Base-by-base conservation (phyloP, 2,888 invertebrate genomes). In the Drosophila imparisetae region DNA sequence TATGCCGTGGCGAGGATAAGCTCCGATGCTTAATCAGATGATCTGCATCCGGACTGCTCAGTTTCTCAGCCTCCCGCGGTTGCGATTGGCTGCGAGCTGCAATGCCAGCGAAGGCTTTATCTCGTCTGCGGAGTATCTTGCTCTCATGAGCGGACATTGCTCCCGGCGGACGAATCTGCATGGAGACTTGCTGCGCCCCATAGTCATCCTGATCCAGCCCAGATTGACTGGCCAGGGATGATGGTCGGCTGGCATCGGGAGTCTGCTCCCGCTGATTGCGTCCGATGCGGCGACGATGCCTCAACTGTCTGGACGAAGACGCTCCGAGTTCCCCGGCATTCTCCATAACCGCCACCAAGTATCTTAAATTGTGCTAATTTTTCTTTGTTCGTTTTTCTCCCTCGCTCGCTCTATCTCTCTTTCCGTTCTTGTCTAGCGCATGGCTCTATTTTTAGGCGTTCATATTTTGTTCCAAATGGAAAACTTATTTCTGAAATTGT, bases 241-340 rank as follows among this genome's bases (percentile, higher is more conserved):
- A 32, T 18, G 63, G 34, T 7, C 68, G 48, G 57, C 73, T 71
- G 0, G 91, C 89, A 58, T 92, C 92, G 3, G 96, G 95, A 11
- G 95, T 95, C 55, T 95, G 95, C 70, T 96, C 96, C 78, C 96
- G 95, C 62, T 94, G 93, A 32, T 94, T 94, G 30, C 94, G 91
- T 32, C 93, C 93, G 49, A 95, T 92, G 76, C 94, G 95, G 72
- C 96, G 94, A 55, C 95, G 94, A 81, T 95, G 95, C 64, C 95
- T 94, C 48, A 93, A 27, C 53, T 73, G 77, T 50, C 66, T 55
- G 50, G 94, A 93, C 90, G 32, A n/a, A 15, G 94, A 78, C 6
- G 86, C 57, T 48, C 80, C 86, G 4, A 65, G 81, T 65, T 88
- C 85, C 66, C 78, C 77, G 62, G 86, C 50, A 65, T 58, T 66